Evolutionary conservation across 2,888 invertebrate genomes (phyloP), one percentile per base, ranked within the genome.

Genomic region (Steinernema hermaphroditum): DNA sequence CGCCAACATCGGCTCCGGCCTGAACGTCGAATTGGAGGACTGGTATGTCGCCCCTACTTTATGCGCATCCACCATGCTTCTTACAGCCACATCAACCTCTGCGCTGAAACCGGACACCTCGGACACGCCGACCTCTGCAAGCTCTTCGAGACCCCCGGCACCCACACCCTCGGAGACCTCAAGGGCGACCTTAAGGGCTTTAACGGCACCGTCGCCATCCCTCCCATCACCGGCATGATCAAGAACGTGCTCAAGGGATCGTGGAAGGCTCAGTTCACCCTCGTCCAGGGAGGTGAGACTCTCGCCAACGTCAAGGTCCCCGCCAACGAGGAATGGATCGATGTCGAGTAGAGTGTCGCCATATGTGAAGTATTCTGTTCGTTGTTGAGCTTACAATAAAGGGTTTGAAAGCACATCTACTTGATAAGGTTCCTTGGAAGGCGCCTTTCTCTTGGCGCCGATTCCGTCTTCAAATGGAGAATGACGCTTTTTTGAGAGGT

Each of bases 241-340:
- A 43, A 49, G 22, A 29, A 16, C 32, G 32, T 78, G 16, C 16
- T 78, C 0, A 75, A 77, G 73, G 77, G 77, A 32, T 19, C 74
- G 46, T 77, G 77, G 77, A 29, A 70, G 32, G 54, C 69, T 1
- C 46, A 68, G 41, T 19, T 78, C 24, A 54, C 46, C 14, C 68
- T 77, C 27, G 22, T 37, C 4, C 44, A 27, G 16, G 68, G 44
- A 22, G 71, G 70, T 16, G 14, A 69, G 24, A 46, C 68, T 29
- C 34, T 78, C 1, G 69, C 68, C n/a, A 4, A 68, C 29, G 41
- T 77, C 71, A 77, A 77, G 57, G 46, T 57, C 1, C 77, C 77
- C 69, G 19, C 29, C 32, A 76, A 76, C 44, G 73, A 78, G n/a
- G 70, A 78, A 22, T 77, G 74, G 73, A 41, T 77, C 37, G 6